Evolutionary conservation across 1,140 invertebrate genomes (phyloP).

Genomic region (Hylaeus anthracinus): DNA sequence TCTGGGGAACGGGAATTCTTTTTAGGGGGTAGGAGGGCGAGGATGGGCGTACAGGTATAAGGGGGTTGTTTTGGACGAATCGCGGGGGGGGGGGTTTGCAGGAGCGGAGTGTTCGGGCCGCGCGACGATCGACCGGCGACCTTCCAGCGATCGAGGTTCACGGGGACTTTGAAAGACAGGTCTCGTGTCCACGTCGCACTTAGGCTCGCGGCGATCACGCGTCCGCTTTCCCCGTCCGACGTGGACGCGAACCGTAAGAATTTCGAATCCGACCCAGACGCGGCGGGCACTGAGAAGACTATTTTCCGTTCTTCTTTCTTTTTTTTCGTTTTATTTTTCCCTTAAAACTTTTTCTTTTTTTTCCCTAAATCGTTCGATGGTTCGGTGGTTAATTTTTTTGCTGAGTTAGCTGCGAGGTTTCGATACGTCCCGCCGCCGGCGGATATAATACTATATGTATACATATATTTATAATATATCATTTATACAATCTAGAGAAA

Average conservation of each 20-base stretch:
- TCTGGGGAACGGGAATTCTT: background rate
- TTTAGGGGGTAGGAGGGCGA: background rate
- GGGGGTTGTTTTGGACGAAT: conserved; percentile 40
- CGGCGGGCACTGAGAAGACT: conserved; percentile 61
- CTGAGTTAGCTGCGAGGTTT: conserved; percentile 68
- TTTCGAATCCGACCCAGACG: conserved; percentile 63
- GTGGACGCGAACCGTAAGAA: conserved; percentile 60
- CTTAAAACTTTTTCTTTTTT: background rate
- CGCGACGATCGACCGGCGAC: conserved; percentile 51
- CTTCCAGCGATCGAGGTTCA: conserved; percentile 40
- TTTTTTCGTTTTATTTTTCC: background rate
- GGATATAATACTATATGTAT: conserved; percentile 61
- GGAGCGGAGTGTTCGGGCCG: conserved; percentile 55
- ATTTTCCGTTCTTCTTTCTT: conserved; percentile 31
- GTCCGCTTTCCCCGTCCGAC: conserved; percentile 21
- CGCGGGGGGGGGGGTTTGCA: conserved; percentile 49
- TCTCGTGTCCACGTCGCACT: conserved; percentile 51
- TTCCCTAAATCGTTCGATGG: conserved; percentile 50
- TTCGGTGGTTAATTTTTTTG: conserved; percentile 51
- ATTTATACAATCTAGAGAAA: conserved; percentile 65
- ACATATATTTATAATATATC: conserved; percentile 66
- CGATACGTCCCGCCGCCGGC: conserved; percentile 64
- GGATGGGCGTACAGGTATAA: background rate
- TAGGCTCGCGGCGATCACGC: background rate
- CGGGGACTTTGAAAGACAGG: conserved; percentile 47